Base-by-base conservation (phyloP, 2,797 vertebrate genomes). In the Decapterus maruadsi region DNA sequence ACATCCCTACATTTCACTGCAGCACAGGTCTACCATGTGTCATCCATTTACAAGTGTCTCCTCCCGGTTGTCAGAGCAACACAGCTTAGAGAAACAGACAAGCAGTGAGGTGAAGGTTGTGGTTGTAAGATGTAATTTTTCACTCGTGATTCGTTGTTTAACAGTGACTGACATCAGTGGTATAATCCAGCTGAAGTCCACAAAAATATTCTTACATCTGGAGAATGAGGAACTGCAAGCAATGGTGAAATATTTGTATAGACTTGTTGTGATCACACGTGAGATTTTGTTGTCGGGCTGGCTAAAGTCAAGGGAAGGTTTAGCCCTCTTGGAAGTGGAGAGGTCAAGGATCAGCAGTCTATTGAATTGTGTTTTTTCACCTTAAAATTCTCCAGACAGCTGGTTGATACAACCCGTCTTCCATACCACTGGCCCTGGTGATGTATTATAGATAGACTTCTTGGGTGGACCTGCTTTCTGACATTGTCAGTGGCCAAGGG, bases 161-260 rank as follows among this genome's bases (percentile, higher is more conserved):
- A 69, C 71, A 61, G 26, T 50, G 38, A 75, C 65, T 54, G 61
- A 80, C 77, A 73, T 78, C 40, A n/a, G 48, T 1, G 8, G 43
- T 38, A 22, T 73, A 83, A 85, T 82, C 65, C 67, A 61, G 36
- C 69, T 83, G 83, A 85, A 78, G 66, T 73, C 72, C 55, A 69
- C 65, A 78, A 62, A 83, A 73, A 40, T 50, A 82, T 83, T 81
- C 86, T 83, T 70, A 69, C 57, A 81, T 16, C 43, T 43, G 54
- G 63, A 16, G 71, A 84, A 81, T 42, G 79, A 87, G 67, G 53
- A 87, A 75, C 48, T 48, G 43, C 16, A 51, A 65, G 61, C 29
- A 50, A 46, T n/a, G 53, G 31, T 55, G 26, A 70, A 72, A 58
- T 65, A 68, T 67, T 53, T 54, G 17, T 8, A 31, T 1, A 12